These are phyloP conservation scores for Melanotaenia duboulayi DNA, from an alignment of 2,113 vertebrate genomes.

Conservation along the genomic window DNA sequence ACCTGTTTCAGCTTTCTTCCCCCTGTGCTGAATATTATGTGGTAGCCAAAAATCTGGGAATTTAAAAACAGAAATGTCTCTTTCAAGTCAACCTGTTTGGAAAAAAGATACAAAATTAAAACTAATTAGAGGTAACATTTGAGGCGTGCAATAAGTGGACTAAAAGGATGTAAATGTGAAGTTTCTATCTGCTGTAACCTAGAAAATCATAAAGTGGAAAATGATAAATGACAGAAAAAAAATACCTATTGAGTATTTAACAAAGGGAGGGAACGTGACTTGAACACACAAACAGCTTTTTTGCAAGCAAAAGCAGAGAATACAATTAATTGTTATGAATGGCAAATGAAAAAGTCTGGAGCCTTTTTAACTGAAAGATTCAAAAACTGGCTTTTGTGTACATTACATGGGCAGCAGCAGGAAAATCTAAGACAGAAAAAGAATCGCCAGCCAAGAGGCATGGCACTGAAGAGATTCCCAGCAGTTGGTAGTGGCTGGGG, in stretches of 20 bases:
- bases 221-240: slow-evolving; percentile 4
- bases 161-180: slow-evolving; percentile 10
- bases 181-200: neutral
- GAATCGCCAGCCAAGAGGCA: slow-evolving; percentile 35
- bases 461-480: slow-evolving; percentile 53
- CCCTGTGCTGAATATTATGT: slow-evolving; percentile 35
- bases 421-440: slow-evolving; percentile 35
- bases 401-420: slow-evolving; percentile 22
- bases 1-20: slow-evolving; percentile 27
- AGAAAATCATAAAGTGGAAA: slow-evolving; percentile 3
- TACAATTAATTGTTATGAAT: slow-evolving; percentile 7
- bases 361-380: slow-evolving; percentile 18
- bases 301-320: slow-evolving; percentile 20
- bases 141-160: slow-evolving; percentile 12
- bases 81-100: slow-evolving; percentile 7
- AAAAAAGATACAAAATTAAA: slow-evolving; percentile 20
- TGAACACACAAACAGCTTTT: neutral
- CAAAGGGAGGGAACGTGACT: slow-evolving; percentile 7
- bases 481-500: slow-evolving; percentile 22
- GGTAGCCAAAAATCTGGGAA: slow-evolving; percentile 19
- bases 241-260: slow-evolving; percentile 1
- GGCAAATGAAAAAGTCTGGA: neutral
- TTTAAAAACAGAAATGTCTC: slow-evolving; percentile 23
- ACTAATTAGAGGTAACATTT: neutral
- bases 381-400: neutral